A percentile compares a stretch with the other conserved stretches of the same genome.
phyloP scores from a whole-genome alignment of 2,888 invertebrate genomes.

The Drosophila incognita region DNA sequence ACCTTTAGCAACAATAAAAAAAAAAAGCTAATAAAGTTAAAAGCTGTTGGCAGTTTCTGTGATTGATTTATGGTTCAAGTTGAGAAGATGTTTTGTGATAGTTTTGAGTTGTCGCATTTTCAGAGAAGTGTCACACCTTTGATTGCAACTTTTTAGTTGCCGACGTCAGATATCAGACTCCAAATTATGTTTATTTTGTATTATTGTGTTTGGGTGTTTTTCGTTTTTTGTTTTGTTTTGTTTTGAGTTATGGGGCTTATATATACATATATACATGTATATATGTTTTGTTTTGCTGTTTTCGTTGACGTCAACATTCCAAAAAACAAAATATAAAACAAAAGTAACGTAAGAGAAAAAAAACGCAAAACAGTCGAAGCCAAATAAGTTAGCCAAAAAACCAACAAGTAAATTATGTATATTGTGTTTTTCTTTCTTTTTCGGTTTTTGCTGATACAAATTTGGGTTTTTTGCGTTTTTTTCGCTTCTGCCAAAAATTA shows the following conservation, averaged over 20 bases:
- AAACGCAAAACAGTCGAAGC: conserved; percentile 46
- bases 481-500: conserved; percentile 73
- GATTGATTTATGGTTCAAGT: conserved; percentile 65
- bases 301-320: conserved; percentile 64
- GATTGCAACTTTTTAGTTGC: conserved; percentile 35
- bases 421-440: conserved; percentile 32
- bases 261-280: conserved; percentile 41
- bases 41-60: conserved; percentile 46
- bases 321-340: conserved; percentile 34
- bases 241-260: conserved; percentile 48
- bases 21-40: conserved; percentile 42
- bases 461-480: conserved; percentile 62
- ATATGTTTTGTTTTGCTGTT: conserved; percentile 42
- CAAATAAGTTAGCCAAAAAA: conserved; percentile 45
- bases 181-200: conserved; percentile 1
- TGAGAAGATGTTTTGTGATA: conserved; percentile 10
- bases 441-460: conserved; percentile 46
- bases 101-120: neutral
- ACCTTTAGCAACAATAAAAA: conserved; percentile 58
- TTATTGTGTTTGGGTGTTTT: conserved; percentile 12
- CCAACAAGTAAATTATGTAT: conserved; percentile 45
- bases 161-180: conserved; percentile 15
- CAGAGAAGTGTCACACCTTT: conserved; percentile 25
- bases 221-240: conserved; percentile 8
- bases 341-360: conserved; percentile 44